phyloP scores from a whole-genome alignment of 2,113 vertebrate genomes.

The Sinocyclocheilus grahami region DNA sequence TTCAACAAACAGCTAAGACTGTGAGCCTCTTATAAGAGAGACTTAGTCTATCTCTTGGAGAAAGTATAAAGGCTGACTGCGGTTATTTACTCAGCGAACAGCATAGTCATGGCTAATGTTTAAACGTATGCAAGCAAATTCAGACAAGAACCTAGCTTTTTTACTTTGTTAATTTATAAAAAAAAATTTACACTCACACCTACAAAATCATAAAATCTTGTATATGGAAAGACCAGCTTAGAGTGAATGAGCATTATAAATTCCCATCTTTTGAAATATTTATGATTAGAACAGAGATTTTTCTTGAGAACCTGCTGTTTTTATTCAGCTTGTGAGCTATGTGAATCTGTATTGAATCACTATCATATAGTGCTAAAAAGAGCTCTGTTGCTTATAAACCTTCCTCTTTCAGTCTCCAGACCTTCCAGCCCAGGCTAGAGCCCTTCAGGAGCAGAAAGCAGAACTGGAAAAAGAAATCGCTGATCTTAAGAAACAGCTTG shows the following conservation, averaged over 20 bases:
- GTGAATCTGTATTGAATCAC: not conserved
- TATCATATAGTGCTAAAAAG: not conserved
- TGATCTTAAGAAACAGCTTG: slow-evolving; percentile 82
- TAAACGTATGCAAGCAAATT: slow-evolving; percentile 38
- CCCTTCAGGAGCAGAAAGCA: slow-evolving; percentile 83
- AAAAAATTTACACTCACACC: not conserved
- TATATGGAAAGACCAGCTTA: not conserved
- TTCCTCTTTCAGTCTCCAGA: slow-evolving; percentile 72
- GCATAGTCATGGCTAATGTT: slow-evolving; percentile 35
- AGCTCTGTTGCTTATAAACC: slow-evolving; percentile 2
- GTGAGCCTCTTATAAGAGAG: slow-evolving; percentile 54
- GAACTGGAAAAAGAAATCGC: slow-evolving; percentile 82
- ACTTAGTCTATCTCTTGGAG: slow-evolving; percentile 36
- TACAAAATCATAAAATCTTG: not conserved
- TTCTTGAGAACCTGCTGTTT: not conserved
- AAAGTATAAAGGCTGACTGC: slow-evolving; percentile 41
- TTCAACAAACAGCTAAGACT: slow-evolving; percentile 45
- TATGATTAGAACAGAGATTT: not conserved
- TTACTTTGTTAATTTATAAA: too few species aligned
- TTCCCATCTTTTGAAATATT: not conserved
- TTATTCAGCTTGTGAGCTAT: too few species aligned
- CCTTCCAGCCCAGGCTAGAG: slow-evolving; percentile 80
- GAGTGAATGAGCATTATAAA: not conserved
- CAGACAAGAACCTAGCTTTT: not conserved
- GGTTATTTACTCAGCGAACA: slow-evolving; percentile 46